Evolutionary conservation across 2,888 invertebrate genomes (phyloP), one percentile per base, ranked within the genome.

Genomic region (Stratiomys singularior): DNA sequence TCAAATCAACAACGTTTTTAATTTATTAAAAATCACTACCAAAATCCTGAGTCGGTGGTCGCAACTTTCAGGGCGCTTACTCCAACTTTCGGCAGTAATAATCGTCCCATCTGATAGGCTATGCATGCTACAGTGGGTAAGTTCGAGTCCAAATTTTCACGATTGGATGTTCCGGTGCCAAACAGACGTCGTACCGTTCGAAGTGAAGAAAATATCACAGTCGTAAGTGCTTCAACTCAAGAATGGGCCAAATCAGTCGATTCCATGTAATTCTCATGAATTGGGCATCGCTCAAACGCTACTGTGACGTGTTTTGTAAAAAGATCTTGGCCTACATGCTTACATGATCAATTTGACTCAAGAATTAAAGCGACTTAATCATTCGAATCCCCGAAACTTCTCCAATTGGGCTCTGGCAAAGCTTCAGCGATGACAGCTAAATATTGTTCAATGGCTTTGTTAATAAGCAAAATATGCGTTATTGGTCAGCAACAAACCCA

Each of bases 11-110:
- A 72, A 56, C 52, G 72, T 72, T 28, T 72, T 28, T 7, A 72
- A 72, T 28, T 72, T 74, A 74, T 74, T 56, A 72, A 74, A 30
- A 74, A 60, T 27, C 56, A 28, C 72, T 72, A 72, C 72, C 52
- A 27, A 72, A 72, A 52, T 72, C 56, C 52, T 9, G 52, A 72
- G 56, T 72, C 69, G 72, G 72, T 72, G 72, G 18, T 28, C 72
- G 72, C 72, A 56, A 72, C 72, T 52, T 72, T 72, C 52, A 72
- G 56, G 56, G 69, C 52, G 69, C 4, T 69, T 7, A 27, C 56
- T 52, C 72, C 56, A 56, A 72, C 56, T 56, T 52, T 56, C 56
- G 27, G 52, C 47, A 15, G 56, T 56, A 56, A 56, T 72, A n/a
- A 27, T 72, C 72, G 72, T 13, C 72, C 56, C 18, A 28, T 0